Evolutionary conservation across 2,113 vertebrate genomes (phyloP), one percentile per base, ranked within the genome.

Genomic region (Cyphomyrus discorhynchus): DNA sequence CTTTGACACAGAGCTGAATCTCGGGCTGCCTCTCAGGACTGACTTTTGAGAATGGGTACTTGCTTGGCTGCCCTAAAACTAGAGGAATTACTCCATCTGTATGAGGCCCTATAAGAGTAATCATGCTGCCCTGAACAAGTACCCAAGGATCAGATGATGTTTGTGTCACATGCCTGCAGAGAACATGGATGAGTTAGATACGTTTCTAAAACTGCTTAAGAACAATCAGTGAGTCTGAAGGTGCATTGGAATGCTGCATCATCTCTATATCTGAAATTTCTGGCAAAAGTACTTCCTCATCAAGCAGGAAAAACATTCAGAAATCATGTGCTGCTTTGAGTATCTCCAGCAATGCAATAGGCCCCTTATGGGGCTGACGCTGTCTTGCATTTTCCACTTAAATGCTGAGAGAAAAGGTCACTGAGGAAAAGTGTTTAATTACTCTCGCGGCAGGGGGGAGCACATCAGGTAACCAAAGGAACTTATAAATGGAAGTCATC

Each of bases 391-490:
- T 90, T 80, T 87, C 89, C 62, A 87, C 47, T n/a, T 77, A 77
- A 87, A 50, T 21, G 31, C 35, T 47, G 46, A 77, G 31, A 17
- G 62, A 90, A 53, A 17, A 77, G 85, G 42, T 90, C 84, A 45
- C 84, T 50, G 17, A 1, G 19, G 42, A 42, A 77, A 87, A 77
- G 31, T 87, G 62, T 87, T 90, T 77, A 52, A 77, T 90, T 90
- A 87, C 58, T 47, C 21, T 19, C 66, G 11, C 84, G 53, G 85
- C 58, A 56, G 84, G 62, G 47, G 15, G 35, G 21, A 80, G 19
- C 35, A 62, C 3, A 89, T 27, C 80, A 42, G 82, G 53, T 52
- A 86, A 39, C 13, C 56, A 17, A 50, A 17, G 35, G 47, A 77
- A 77, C n/a, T 39, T 17, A n/a, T 1, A 27, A 62, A 35, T 15